Base-by-base conservation (phyloP, 2,113 vertebrate species). In the Etheostoma spectabile region DNA sequence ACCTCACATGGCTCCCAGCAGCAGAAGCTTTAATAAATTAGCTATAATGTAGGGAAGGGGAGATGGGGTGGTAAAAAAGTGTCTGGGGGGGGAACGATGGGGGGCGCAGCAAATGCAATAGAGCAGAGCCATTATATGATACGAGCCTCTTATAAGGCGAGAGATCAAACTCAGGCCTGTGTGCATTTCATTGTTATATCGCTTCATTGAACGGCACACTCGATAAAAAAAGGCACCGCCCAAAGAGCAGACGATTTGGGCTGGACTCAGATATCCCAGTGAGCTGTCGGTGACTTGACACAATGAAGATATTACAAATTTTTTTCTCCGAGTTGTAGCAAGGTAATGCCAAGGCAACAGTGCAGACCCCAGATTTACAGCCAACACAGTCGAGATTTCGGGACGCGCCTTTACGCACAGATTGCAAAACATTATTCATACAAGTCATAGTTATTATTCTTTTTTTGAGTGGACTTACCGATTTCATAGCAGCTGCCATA, bases 401-500 rank as follows among this genome's bases (percentile, higher is more conserved):
- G 38, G 62, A 35, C 21, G 60, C 1, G 52, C 51, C 59, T 79
- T 71, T 66, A 79, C 64, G 74, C 84, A 75, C 13, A 75, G 33
- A 22, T 13, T 62, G 48, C 73, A 70, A 33, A 33, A 64, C 64
- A 57, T 33, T 16, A 45, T 33, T 18, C 74, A 68, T 11, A 73
- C 30, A 75, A 51, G 27, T 52, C 56, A 73, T 10, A 42, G 30
- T 66, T 4, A 61, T 57, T 2, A 48, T 49, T 33, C 16, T n/a
- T 35, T 62, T 75, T 66, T 48, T 76, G 11, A 71, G 52, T 60
- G 63, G 74, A 98, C 97, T 98, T 95, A 99, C 98, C 96, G 98
- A 97, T 94, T 99, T 99, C 98, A 99, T 99, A 91, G 98, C 97
- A 89, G 97, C 97, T 92, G 97, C 98, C 97, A 99, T 99, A 92